Conservation (phyloP, 1,140 invertebrate genomes). For the Drosophila trapezifrons region DNA sequence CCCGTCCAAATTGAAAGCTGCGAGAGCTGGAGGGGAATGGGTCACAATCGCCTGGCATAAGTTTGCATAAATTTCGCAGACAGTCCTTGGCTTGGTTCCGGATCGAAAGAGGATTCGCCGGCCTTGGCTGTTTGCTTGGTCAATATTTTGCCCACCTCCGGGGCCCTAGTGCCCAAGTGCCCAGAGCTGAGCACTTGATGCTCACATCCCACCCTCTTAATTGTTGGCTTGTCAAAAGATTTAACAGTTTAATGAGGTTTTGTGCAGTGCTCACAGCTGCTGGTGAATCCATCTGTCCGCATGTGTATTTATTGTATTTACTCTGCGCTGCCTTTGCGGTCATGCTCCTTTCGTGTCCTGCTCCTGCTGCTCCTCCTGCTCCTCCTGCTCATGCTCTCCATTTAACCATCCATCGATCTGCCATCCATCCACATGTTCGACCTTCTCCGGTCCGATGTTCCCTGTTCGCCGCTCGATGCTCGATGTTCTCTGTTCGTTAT, state of each 20-base stretch:
- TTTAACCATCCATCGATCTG: conserved; percentile 15
- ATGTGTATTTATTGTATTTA: conserved; percentile 79
- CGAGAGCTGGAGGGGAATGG: conserved; percentile 7
- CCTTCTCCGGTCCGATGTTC: conserved; percentile 14
- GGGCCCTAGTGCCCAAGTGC: too few species aligned
- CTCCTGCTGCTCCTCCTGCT: neutral
- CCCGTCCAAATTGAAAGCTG: conserved; percentile 70
- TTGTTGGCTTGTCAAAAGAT: conserved; percentile 67
- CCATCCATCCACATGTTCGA: conserved; percentile 28
- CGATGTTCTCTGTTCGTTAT: conserved; percentile 3
- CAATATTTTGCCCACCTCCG: conserved; percentile 53
- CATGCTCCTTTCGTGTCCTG: conserved; percentile 13
- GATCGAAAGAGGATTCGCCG: conserved; percentile 9
- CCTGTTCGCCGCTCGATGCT: conserved; percentile 1
- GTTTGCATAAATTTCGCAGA: conserved; percentile 77
- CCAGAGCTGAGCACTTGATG: conserved; percentile 42
- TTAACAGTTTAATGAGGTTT: conserved; percentile 83
- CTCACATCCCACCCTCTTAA: conserved; percentile 56
- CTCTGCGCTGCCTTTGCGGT: conserved; percentile 63
- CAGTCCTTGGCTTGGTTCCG: conserved; percentile 67
- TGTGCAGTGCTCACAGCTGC: conserved; percentile 59
- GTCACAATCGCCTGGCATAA: conserved; percentile 50
- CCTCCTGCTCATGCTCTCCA: neutral
- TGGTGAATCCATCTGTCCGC: conserved; percentile 48
- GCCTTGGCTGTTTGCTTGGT: conserved; percentile 69